phyloP scores from a whole-genome alignment of 2,888 invertebrate genomes.

The Bugulina stolonifera region DNA sequence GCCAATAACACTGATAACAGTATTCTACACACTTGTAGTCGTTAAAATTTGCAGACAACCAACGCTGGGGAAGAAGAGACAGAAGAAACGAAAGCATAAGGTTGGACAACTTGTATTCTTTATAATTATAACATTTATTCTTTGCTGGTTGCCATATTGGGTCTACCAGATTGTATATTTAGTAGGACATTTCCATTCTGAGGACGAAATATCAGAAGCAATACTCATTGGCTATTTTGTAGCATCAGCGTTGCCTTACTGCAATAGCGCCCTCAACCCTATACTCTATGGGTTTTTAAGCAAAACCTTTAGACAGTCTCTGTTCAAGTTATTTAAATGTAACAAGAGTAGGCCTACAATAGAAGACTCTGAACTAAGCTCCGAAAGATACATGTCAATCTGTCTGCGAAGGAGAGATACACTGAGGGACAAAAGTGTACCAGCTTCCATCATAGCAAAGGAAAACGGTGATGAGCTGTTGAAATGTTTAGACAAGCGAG shows the following conservation, averaged over 20 bases:
- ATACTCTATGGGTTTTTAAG: constrained; percentile 17
- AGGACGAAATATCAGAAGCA: not conserved
- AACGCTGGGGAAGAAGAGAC: not conserved
- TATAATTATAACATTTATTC: not conserved
- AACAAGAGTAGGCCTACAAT: no score
- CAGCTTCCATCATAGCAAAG: no score
- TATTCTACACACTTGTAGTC: constrained; percentile 5
- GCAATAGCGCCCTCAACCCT: constrained; percentile 19
- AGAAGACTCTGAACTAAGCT: constrained; percentile 2
- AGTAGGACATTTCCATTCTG: not conserved
- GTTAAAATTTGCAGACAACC: not conserved
- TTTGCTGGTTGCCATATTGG: constrained; percentile 24
- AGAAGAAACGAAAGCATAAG: constrained; percentile 12
- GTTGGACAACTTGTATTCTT: not conserved
- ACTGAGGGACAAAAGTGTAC: no score
- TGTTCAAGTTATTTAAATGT: not conserved
- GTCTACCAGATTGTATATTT: not conserved
- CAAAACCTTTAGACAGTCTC: not conserved
- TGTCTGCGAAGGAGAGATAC: no score
- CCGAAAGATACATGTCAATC: not conserved
- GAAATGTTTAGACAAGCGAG: no score
- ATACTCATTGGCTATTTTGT: not conserved
- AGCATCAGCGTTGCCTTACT: not conserved
- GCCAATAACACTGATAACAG: not conserved
- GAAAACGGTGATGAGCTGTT: no score